These are phyloP conservation scores for Tamandua tetradactyla DNA, from an alignment of 2,797 vertebrate genomes.

Conservation along the genomic window DNA sequence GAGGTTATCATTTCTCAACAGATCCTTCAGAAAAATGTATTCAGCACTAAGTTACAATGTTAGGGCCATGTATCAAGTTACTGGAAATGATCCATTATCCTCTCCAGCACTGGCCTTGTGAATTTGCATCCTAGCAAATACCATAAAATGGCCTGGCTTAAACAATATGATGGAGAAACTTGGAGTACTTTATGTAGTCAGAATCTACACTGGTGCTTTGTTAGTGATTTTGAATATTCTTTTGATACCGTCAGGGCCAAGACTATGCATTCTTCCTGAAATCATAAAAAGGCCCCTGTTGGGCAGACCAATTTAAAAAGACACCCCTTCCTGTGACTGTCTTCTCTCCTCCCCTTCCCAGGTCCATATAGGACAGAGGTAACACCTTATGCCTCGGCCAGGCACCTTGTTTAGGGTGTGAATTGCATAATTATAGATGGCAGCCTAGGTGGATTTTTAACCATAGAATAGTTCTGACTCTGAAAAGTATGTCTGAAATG, in stretches of 20 bases:
- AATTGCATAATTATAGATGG: neutral
- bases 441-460: neutral
- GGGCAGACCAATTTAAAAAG: neutral
- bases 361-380: neutral
- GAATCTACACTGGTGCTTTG: neutral
- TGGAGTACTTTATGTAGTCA: neutral
- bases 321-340: neutral
- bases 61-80: neutral
- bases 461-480: neutral
- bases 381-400: neutral
- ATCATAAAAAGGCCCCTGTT: neutral
- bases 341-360: neutral
- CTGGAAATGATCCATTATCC: constrained; percentile 50
- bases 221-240: neutral
- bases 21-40: constrained; percentile 10
- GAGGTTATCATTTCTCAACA: constrained; percentile 42
- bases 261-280: neutral
- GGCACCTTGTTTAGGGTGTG: neutral
- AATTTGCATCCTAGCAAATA: neutral
- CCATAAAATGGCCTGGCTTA: too few relatives aligned
- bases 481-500: neutral
- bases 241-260: neutral
- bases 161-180: neutral
- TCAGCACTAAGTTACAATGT: neutral
- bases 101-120: neutral